Evolutionary conservation across 2,797 vertebrate genomes (phyloP).

Genomic region (Leucoraja ocellata): DNA sequence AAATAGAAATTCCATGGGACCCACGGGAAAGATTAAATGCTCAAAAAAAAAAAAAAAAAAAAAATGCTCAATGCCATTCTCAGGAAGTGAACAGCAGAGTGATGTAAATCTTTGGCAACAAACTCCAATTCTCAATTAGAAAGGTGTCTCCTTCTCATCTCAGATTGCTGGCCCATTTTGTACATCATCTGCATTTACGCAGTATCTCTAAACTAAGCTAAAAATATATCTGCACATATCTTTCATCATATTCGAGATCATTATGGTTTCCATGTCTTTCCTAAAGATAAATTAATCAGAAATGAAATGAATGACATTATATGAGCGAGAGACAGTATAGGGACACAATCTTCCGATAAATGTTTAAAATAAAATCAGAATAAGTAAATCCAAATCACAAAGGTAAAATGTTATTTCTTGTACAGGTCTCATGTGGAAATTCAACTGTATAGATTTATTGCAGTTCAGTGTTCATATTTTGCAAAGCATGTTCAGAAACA

Average conservation of each 20-base stretch:
- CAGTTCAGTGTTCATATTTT: background rate
- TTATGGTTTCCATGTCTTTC: background rate
- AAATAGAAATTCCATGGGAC: background rate
- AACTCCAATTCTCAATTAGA: no score
- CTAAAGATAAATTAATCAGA: background rate
- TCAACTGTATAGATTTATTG: background rate
- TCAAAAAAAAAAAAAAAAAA: no score
- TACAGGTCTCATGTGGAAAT: no score
- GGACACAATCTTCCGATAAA: background rate
- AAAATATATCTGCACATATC: no score
- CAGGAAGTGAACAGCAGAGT: no score
- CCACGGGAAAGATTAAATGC: background rate
- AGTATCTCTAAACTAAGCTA: no score
- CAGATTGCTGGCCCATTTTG: no score
- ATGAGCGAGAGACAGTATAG: background rate
- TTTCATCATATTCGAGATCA: background rate
- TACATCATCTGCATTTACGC: no score
- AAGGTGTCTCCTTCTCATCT: no score
- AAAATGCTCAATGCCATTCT: no score
- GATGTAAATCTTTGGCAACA: no score
- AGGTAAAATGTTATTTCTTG: background rate
- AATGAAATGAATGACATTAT: background rate
- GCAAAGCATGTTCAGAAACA: background rate
- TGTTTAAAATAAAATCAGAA: background rate
- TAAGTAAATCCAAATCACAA: background rate